These are phyloP conservation scores for Aegypius monachus DNA, from an alignment of 2,113 vertebrate genomes.

Conservation along the genomic window DNA sequence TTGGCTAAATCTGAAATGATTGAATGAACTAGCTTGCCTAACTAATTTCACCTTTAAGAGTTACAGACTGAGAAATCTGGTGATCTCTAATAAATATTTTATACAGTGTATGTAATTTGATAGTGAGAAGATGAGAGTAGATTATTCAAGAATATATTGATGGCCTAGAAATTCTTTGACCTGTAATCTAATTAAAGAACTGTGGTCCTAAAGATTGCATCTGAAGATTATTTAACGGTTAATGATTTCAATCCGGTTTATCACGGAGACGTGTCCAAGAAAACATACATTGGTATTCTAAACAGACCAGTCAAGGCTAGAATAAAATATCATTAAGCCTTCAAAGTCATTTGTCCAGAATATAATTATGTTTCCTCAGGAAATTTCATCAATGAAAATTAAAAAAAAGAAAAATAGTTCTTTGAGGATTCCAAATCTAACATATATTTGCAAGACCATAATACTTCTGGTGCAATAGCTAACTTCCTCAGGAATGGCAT, in stretches of 20 bases:
- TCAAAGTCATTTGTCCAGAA: not conserved
- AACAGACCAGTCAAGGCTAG: not conserved
- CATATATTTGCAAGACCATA: not conserved
- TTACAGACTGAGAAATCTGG: not conserved
- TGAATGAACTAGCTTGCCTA: not conserved
- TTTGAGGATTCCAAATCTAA: not conserved
- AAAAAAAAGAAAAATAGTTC: not conserved
- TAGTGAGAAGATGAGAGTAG: not conserved
- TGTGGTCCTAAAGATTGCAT: not conserved
- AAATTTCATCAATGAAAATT: not conserved
- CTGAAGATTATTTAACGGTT: not conserved
- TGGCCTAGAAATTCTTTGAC: not conserved
- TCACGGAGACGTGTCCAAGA: not conserved
- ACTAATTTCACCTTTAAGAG: not conserved
- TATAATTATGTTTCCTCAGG: not conserved
- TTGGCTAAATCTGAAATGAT: not conserved
- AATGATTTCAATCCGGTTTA: not conserved
- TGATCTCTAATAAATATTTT: conserved; percentile 16
- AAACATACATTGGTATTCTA: not conserved
- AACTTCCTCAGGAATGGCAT: not conserved
- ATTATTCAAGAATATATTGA: conserved; percentile 1
- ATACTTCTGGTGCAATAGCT: not conserved
- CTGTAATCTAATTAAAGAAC: not conserved
- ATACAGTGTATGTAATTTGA: not conserved
- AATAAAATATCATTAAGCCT: not conserved